Conservation (phyloP, 1,140 invertebrate species). For the Zaprionus kolodkinae region DNA sequence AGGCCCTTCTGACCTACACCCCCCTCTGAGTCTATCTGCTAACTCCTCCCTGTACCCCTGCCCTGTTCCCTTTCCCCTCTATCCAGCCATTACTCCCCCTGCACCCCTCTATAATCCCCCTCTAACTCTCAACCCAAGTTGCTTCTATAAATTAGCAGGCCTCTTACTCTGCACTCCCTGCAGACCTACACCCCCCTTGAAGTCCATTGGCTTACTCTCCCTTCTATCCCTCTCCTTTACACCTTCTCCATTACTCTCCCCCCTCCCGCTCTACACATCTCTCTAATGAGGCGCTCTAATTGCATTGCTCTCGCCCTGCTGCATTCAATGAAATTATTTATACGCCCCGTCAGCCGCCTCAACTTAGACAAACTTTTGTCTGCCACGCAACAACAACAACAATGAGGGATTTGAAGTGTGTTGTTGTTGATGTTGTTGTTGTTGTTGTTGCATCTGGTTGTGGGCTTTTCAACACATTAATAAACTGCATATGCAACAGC, state of each 20-base stretch:
- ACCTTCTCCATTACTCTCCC: background rate
- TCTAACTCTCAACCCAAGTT: background rate
- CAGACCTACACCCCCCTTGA: no score
- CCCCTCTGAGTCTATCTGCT: no score
- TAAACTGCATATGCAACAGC: slow-evolving; percentile 82
- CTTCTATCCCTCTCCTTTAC: no score
- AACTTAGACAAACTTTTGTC: slow-evolving; percentile 44
- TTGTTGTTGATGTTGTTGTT: slow-evolving; percentile 28
- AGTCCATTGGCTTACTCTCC: no score
- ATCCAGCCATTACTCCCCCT: no score
- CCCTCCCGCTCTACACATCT: background rate
- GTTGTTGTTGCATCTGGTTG: slow-evolving; percentile 24
- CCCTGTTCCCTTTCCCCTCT: no score
- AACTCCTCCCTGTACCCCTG: no score
- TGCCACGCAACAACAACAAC: slow-evolving; percentile 18
- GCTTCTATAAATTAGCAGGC: background rate
- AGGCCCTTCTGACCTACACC: no score
- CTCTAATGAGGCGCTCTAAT: slow-evolving; percentile 42
- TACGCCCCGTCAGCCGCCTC: slow-evolving; percentile 28
- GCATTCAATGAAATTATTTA: slow-evolving; percentile 42
- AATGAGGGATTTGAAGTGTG: slow-evolving; percentile 11
- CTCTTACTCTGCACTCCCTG: background rate
- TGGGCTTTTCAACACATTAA: slow-evolving; percentile 74
- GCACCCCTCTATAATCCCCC: no score
- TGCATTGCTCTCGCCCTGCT: slow-evolving; percentile 9